Evolutionary conservation across 1,140 invertebrate species (phyloP).

Genomic region (Diachasmimorpha longicaudata): DNA sequence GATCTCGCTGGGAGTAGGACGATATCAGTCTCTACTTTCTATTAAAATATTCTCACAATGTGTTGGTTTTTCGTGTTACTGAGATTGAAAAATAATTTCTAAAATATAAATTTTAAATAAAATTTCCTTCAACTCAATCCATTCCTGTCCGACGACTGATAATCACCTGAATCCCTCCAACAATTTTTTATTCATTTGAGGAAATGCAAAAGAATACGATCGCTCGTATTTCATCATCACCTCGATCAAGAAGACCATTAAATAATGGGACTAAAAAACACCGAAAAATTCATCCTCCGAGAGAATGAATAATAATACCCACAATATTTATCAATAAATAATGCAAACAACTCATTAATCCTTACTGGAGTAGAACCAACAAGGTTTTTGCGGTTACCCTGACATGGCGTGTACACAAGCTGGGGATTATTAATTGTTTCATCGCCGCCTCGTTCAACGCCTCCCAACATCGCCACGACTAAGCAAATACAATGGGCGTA

Average conservation of each 20-base stretch:
- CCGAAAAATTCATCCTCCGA: too few species aligned
- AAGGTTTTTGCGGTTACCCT: constrained; percentile 24
- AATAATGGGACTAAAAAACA: neutral
- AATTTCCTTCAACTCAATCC: too few species aligned
- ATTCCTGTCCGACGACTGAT: too few species aligned
- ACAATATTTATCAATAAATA: neutral
- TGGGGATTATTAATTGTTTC: constrained; percentile 60
- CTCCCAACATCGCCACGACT: constrained; percentile 53
- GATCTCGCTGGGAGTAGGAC: neutral
- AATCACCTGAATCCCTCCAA: too few species aligned
- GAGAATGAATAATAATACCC: too few species aligned
- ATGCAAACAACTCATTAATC: constrained; percentile 1
- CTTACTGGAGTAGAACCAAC: neutral
- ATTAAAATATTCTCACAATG: neutral
- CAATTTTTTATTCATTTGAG: neutral
- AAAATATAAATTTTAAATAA: too few species aligned
- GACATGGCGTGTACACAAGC: constrained; percentile 19
- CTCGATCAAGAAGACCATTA: neutral
- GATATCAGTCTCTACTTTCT: neutral
- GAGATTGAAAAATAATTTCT: too few species aligned
- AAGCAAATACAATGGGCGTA: constrained; percentile 62
- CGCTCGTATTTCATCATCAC: neutral
- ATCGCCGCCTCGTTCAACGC: constrained; percentile 55
- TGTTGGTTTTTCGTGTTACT: neutral
- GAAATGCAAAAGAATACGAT: too few species aligned